These are phyloP conservation scores for Sceloporus undulatus DNA, from an alignment of 2,113 vertebrate genomes.

Conservation along the genomic window DNA sequence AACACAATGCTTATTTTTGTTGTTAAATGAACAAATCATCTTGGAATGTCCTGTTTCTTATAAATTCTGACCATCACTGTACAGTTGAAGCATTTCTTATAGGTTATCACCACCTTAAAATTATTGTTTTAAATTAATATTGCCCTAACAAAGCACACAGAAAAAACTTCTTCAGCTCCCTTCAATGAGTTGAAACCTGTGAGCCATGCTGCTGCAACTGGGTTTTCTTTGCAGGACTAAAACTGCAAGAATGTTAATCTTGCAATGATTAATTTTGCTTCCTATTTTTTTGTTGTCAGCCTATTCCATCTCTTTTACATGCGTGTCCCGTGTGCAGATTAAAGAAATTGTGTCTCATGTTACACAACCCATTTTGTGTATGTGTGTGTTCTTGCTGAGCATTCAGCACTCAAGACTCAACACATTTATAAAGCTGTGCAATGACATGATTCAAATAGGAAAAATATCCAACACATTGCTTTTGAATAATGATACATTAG, in stretches of 20 bases:
- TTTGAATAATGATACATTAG: slow-evolving; percentile 71
- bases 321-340: background rate
- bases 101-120: slow-evolving; percentile 30
- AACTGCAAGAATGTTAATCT: slow-evolving; percentile 1
- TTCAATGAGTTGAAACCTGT: background rate
- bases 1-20: background rate
- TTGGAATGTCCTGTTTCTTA: slow-evolving; percentile 21
- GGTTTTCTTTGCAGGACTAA: background rate
- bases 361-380: background rate
- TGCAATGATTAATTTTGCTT: background rate
- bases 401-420: background rate
- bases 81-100: background rate
- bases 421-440: slow-evolving; percentile 44
- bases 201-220: background rate
- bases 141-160: background rate
- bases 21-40: slow-evolving; percentile 15
- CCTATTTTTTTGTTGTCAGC: slow-evolving; percentile 18
- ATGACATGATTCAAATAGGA: slow-evolving; percentile 42
- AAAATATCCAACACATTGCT: slow-evolving; percentile 44
- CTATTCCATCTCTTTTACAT: background rate
- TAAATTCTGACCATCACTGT: slow-evolving; percentile 28
- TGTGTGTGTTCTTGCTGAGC: background rate
- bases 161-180: slow-evolving; percentile 7
- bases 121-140: background rate
- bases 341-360: slow-evolving; percentile 25